phyloP scores from a whole-genome alignment of 1,140 invertebrate genomes.

The Diachasma alloeum region DNA sequence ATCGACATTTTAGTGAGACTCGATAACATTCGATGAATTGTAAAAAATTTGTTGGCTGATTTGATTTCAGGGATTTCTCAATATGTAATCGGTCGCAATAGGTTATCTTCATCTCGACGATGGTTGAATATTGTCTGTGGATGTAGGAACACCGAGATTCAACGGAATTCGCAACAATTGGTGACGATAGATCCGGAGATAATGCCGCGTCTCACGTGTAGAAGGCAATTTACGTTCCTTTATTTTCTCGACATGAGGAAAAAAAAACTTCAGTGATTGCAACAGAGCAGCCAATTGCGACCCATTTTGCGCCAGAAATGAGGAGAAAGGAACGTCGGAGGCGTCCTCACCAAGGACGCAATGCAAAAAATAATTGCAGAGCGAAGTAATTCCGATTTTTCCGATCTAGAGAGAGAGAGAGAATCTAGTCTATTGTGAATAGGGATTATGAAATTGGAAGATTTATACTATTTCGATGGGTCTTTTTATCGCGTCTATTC shows the following conservation, averaged over 20 bases:
- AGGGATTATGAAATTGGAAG: no score
- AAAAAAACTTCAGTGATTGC: neutral
- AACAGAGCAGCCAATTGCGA: neutral
- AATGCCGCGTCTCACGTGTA: neutral
- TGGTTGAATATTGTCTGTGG: neutral
- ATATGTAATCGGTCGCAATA: neutral
- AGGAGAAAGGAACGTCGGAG: neutral
- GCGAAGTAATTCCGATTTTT: no score
- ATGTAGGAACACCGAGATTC: neutral
- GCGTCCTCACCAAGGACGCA: neutral
- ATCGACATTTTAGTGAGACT: no score
- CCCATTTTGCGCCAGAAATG: neutral
- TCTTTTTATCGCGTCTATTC: no score
- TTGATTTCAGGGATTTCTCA: neutral
- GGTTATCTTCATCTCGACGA: neutral
- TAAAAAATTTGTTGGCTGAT: no score
- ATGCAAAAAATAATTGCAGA: neutral
- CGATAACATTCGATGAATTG: no score
- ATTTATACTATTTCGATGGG: no score
- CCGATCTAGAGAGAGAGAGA: no score
- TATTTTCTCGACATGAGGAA: neutral
- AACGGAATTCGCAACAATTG: neutral
- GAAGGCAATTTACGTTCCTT: neutral
- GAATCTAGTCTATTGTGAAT: no score
- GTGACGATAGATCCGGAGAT: neutral